A percentile compares a stretch with the other conserved stretches of the same genome.
Evolutionary conservation across 2,797 vertebrate genomes (phyloP).

Genomic region (Hypotaenidia philippensis): DNA sequence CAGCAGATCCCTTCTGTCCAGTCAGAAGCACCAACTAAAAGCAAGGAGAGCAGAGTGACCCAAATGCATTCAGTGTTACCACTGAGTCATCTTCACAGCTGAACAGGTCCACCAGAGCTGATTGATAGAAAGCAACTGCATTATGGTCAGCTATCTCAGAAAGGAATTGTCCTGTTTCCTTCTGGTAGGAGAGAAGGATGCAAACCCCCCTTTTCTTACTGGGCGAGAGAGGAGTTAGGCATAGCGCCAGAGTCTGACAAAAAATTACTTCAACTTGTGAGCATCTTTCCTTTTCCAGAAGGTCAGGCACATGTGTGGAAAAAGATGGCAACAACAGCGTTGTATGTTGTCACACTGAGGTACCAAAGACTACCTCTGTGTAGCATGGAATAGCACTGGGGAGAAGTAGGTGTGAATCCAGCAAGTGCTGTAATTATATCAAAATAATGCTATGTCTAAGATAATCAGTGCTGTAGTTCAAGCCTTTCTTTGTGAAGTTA

Average conservation of each 20-base stretch:
- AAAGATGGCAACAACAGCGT: neutral
- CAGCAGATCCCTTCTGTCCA: neutral
- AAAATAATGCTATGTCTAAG: neutral
- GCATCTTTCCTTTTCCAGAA: neutral
- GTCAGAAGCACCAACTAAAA: neutral
- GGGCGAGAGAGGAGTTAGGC: neutral
- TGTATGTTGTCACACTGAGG: neutral
- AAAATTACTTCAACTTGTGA: neutral
- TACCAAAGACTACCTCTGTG: neutral
- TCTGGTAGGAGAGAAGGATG: neutral
- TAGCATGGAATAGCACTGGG: neutral
- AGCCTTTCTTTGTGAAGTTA: neutral
- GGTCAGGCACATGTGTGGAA: neutral
- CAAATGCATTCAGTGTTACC: neutral
- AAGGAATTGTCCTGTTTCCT: neutral
- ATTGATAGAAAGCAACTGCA: neutral
- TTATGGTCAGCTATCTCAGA: neutral
- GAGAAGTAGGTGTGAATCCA: neutral
- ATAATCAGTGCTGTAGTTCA: neutral
- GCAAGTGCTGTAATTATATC: neutral
- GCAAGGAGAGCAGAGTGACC: neutral
- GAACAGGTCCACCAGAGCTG: neutral
- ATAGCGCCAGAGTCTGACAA: neutral
- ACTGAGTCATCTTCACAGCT: neutral
- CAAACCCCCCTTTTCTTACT: neutral